Conservation (phyloP, 2,113 vertebrate genomes). For the Harpagus bidentatus region DNA sequence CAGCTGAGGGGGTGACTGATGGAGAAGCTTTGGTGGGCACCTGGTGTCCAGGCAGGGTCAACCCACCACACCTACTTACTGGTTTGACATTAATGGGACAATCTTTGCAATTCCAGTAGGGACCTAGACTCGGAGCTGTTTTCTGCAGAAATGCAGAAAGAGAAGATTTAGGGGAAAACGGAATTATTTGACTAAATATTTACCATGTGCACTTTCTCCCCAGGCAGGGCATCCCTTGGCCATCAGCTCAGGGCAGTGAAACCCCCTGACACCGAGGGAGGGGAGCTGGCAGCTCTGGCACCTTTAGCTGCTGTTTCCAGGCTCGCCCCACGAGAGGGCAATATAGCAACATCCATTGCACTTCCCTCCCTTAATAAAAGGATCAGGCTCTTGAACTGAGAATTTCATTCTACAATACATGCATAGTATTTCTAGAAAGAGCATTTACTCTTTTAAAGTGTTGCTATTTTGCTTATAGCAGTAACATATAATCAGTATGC, state of each 20-base stretch:
- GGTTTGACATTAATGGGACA: fast-evolving
- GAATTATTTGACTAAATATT: neutral
- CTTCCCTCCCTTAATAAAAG: fast-evolving
- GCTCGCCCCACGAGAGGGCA: conserved; percentile 38
- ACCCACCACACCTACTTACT: neutral
- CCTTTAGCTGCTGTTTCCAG: neutral
- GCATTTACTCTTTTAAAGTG: neutral
- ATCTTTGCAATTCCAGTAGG: neutral
- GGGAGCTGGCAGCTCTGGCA: neutral
- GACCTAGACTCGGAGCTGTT: neutral
- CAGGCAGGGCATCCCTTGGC: neutral
- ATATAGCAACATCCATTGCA: neutral
- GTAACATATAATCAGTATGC: neutral
- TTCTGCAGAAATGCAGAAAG: neutral
- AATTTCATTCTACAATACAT: neutral
- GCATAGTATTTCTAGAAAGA: neutral
- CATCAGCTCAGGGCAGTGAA: neutral
- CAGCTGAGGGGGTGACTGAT: no score
- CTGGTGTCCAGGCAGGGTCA: no score
- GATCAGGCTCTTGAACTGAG: neutral
- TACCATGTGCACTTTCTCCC: fast-evolving
- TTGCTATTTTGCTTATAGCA: neutral
- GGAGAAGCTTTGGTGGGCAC: no score
- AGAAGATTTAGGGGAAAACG: neutral
- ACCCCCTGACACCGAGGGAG: fast-evolving